phyloP scores from a whole-genome alignment of 2,113 vertebrate genomes.

The Pelvicachromis taeniatus region DNA sequence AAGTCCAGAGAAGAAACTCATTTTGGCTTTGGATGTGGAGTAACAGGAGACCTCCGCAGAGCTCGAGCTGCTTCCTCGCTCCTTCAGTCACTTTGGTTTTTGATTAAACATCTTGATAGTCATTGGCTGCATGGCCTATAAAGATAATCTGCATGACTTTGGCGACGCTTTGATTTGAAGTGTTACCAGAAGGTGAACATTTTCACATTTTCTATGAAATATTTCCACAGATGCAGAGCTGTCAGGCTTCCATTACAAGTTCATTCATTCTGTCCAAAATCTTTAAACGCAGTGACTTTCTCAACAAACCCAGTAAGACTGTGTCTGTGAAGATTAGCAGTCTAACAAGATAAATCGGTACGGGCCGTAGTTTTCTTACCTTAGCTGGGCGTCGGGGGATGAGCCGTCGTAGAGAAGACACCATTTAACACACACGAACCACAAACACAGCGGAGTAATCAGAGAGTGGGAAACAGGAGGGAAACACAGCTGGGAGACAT shows the following conservation, averaged over 20 bases:
- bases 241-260: neutral
- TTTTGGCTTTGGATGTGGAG: neutral
- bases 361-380: neutral
- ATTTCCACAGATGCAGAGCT: neutral
- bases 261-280: neutral
- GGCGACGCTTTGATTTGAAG: neutral
- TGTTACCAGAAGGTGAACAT: neutral
- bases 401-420: too few species aligned
- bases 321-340: neutral
- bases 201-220: neutral
- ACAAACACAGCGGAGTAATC: too few species aligned
- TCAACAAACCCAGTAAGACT: neutral
- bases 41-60: fast-evolving
- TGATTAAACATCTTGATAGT: neutral
- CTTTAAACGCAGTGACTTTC: neutral
- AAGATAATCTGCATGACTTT: fast-evolving
- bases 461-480: too few species aligned
- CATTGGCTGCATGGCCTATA: fast-evolving
- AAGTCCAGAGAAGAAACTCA: neutral
- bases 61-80: neutral
- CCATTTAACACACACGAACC: too few species aligned
- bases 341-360: neutral
- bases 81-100: neutral
- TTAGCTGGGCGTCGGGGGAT: neutral
- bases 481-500: too few species aligned